Percentiles rank a stretch among this genome's conserved stretches.
Evolutionary conservation across 2,888 invertebrate genomes (phyloP).

Genomic region (Drosophila atroscutellata): DNA sequence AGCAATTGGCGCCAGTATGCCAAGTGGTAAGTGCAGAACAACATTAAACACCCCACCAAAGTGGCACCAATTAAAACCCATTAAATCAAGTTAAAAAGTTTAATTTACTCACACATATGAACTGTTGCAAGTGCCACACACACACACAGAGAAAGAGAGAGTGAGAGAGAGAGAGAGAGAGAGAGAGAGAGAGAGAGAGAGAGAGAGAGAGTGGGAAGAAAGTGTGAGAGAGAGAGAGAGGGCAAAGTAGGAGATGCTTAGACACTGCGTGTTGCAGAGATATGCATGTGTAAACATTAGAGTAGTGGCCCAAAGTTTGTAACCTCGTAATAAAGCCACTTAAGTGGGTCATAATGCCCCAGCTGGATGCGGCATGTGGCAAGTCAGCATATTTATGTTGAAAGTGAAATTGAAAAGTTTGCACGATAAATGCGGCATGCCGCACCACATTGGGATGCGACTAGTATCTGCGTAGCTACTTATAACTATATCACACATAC

Average conservation of each 20-base stretch:
- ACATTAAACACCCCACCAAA: conserved; percentile 41
- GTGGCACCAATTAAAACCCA: conserved; percentile 76
- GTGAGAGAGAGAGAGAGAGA: background rate
- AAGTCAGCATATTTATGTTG: conserved; percentile 71
- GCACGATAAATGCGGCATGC: conserved; percentile 57
- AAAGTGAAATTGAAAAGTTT: conserved; percentile 81
- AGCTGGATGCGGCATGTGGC: conserved; percentile 32
- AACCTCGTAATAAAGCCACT: conserved; percentile 82
- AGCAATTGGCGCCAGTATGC: conserved; percentile 22
- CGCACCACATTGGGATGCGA: conserved; percentile 12
- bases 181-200: background rate
- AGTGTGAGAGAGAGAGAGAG: background rate
- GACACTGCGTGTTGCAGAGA: conserved; percentile 17
- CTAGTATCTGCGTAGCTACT: conserved; percentile 34
- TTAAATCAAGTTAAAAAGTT: conserved; percentile 81
- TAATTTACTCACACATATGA: conserved; percentile 13
- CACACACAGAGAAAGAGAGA: background rate
- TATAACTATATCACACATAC: conserved; percentile 34
- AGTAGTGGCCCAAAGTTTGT: conserved; percentile 65
- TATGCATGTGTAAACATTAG: conserved; percentile 26
- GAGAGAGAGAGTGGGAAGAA: too few species aligned
- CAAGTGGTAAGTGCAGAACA: conserved; percentile 7
- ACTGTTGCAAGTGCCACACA: conserved; percentile 7
- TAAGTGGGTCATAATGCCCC: conserved; percentile 81
- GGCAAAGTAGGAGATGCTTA: background rate